A percentile compares a stretch with the other conserved stretches of the same genome.
phyloP scores from a whole-genome alignment of 2,113 vertebrate genomes.

The Neotragus pygmaeus region DNA sequence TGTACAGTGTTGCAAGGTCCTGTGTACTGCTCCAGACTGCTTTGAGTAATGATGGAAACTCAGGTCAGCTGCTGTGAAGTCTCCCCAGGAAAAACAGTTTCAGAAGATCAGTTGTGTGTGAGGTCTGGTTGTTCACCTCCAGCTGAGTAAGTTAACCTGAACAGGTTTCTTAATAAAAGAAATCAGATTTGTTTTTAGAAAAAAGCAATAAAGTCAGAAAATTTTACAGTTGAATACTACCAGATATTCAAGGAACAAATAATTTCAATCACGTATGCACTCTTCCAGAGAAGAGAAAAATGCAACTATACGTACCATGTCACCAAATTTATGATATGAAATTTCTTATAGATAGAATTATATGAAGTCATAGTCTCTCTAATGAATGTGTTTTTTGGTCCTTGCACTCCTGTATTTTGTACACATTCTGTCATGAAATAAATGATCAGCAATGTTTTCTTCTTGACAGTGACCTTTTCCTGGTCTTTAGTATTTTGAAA shows the following conservation, averaged over 20 bases:
- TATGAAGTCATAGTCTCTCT: background rate
- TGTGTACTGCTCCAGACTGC: background rate
- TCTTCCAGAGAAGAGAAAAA: background rate
- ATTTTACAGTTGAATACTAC: background rate
- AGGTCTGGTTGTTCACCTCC: background rate
- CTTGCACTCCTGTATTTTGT: background rate
- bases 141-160: background rate
- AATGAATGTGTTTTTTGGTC: background rate
- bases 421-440: background rate
- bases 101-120: background rate
- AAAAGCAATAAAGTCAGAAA: background rate
- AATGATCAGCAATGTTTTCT: background rate
- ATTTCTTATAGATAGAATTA: background rate
- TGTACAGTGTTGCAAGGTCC: background rate
- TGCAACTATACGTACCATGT: background rate
- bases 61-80: background rate
- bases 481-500: slow-evolving; percentile 3
- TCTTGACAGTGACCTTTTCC: background rate
- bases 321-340: background rate
- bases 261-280: background rate
- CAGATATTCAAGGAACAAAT: background rate
- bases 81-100: background rate
- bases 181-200: background rate
- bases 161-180: background rate
- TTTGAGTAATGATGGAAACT: background rate